Base-by-base conservation (phyloP, 2,888 invertebrate species). In the Eupithecia centaureata region DNA sequence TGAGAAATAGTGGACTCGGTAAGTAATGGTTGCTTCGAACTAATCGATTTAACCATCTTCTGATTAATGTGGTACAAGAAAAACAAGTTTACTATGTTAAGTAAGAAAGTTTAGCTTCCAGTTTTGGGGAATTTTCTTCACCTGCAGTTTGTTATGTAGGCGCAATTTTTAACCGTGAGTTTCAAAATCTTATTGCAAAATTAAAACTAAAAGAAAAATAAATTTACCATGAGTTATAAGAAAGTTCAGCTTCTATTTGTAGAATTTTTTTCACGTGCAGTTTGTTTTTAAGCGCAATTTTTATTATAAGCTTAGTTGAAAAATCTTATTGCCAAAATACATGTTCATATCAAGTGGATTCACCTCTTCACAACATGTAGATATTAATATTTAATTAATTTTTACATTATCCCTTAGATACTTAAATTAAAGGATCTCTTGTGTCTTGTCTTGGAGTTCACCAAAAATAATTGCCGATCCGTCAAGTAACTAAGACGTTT, bases 21-120 rank as follows among this genome's bases (percentile, higher is more conserved):
- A 56, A 63, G 56, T 62, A 54, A 62, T 62, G 47, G 32, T 18
- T 62, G 33, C 61, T 52, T 32, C 25, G 47, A 57, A 42, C 42
- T 63, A 58, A 58, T 63, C 57, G 54, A 63, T 62, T 62, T 38
- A 57, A 57, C 57, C 57, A 57, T 57, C 57, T 32, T 57, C 57
- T 57, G 57, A 32, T 57, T 33, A 30, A 57, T 57, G 32, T 32
- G 57, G 1, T 56, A 56, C 30, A 10, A 30, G 57, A 32, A 32
- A 57, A 57, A 32, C 57, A 32, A 57, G 57, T 57, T 57, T 57
- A 52, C 33, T 18, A 57, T 57, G 32, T 18, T 47, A 47, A 47
- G 12, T 47, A 47, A 10, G 47, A 47, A 47, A 47, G 47, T 47
- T 47, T 47, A 10, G 22, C 7, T 27, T 15, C 52, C 7, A 52